Conservation (phyloP, 64 coral and sea anemone species). For the Actinia tenebrosa region DNA sequence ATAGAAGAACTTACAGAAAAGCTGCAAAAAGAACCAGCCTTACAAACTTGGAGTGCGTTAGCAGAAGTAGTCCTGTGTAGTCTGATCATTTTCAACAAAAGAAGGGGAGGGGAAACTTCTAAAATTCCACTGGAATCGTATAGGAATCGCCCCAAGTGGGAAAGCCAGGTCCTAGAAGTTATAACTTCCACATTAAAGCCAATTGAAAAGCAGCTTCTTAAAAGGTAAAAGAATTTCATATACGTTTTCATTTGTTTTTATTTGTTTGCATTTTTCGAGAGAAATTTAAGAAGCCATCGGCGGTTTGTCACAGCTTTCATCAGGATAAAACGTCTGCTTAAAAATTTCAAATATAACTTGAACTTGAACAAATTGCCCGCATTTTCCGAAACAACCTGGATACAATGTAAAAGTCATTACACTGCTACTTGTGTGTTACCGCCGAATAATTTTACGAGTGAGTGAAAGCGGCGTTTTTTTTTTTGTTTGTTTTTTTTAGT, state of each 20-base stretch:
- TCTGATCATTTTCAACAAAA: constrained; percentile 42
- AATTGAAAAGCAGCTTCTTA: constrained; percentile 36
- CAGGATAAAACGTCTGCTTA: too few species aligned
- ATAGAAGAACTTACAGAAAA: background rate
- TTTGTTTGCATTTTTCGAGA: background rate
- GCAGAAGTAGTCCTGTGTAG: constrained; percentile 11
- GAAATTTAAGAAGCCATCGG: background rate
- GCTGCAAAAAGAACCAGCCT: background rate
- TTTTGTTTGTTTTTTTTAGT: background rate
- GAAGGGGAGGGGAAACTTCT: constrained; percentile 33
- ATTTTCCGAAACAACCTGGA: too few species aligned
- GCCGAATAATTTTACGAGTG: background rate
- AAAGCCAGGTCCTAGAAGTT: background rate
- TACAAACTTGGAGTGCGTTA: background rate
- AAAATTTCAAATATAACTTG: too few species aligned
- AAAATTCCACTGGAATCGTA: constrained; percentile 11
- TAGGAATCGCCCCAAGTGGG: constrained; percentile 30
- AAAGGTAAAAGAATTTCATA: constrained; percentile 25
- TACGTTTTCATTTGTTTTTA: too few species aligned
- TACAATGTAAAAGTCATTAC: too few species aligned
- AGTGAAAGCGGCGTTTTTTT: background rate
- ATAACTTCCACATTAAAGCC: constrained; percentile 3
- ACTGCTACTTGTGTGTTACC: background rate
- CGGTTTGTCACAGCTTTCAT: too few species aligned
- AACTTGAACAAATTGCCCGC: too few species aligned